phyloP scores from a whole-genome alignment of 2,797 vertebrate species.

The Erpetoichthys calabaricus region DNA sequence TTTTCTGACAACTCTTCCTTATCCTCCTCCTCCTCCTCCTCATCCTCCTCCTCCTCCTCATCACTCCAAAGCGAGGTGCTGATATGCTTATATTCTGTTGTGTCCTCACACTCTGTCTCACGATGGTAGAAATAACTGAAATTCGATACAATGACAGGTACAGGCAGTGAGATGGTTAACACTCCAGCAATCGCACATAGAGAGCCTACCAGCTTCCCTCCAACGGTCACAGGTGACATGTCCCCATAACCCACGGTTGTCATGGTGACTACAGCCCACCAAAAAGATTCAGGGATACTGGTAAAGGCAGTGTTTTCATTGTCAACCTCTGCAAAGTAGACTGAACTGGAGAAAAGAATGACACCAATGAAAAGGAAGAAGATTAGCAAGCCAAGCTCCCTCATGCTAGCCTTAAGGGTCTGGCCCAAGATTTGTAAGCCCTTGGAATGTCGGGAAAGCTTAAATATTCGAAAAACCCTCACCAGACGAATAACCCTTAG shows the following conservation, averaged over 20 bases:
- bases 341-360: conserved; percentile 79
- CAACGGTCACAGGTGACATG: conserved; percentile 75
- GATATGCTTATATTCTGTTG: conserved; percentile 52
- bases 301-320: conserved; percentile 57
- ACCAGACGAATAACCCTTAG: conserved; percentile 78
- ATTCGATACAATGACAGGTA: conserved; percentile 87
- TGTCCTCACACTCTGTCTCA: conserved; percentile 63
- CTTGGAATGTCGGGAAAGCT: conserved; percentile 80
- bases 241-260: conserved; percentile 88
- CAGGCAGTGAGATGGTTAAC: conserved; percentile 81
- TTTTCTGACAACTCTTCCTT: conserved; percentile 16
- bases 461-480: conserved; percentile 83
- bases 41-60: conserved; percentile 3
- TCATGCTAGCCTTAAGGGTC: conserved; percentile 75
- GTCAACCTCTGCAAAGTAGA: conserved; percentile 85
- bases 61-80: conserved; percentile 54
- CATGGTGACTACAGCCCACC: conserved; percentile 94
- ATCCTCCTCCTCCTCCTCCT: conserved; percentile 24
- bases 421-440: conserved; percentile 84
- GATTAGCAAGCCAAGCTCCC: conserved; percentile 80
- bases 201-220: conserved; percentile 80
- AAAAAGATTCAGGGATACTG: conserved; percentile 86
- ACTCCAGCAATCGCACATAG: conserved; percentile 87
- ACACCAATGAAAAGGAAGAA: conserved; percentile 93
- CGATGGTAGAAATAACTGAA: conserved; percentile 91